Evolutionary conservation across 2,797 vertebrate species (phyloP).

Genomic region (Myotis planiceps): DNA sequence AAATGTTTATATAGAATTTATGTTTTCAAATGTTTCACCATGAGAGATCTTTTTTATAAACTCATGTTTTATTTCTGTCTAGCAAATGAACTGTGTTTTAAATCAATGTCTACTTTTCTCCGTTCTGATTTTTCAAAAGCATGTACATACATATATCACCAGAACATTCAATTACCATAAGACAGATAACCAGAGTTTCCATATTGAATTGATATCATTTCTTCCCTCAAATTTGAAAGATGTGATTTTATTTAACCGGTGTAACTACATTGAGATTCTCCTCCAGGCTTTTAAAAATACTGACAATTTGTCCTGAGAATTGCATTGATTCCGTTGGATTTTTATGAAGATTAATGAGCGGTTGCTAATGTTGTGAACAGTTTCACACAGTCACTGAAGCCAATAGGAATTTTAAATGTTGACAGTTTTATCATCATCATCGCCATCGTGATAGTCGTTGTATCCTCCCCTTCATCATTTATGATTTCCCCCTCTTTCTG

Average conservation of each 20-base stretch:
- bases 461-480: background rate
- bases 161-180: conserved; percentile 34
- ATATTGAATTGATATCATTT: conserved; percentile 35
- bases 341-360: conserved; percentile 70
- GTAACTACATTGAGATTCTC: conserved; percentile 57
- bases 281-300: conserved; percentile 53
- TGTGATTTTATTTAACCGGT: conserved; percentile 57
- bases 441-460: too few species aligned
- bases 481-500: background rate
- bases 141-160: background rate
- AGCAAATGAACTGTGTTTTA: conserved; percentile 43
- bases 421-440: background rate
- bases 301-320: conserved; percentile 53
- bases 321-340: conserved; percentile 60
- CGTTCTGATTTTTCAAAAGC: conserved; percentile 41
- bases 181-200: conserved; percentile 43
- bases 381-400: conserved; percentile 20
- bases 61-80: conserved; percentile 16
- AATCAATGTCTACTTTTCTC: conserved; percentile 38
- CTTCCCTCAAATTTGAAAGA: conserved; percentile 50
- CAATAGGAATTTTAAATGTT: background rate
- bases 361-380: background rate
- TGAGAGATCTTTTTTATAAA: background rate
- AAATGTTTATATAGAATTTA: background rate
- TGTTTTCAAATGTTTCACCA: background rate